A percentile compares a stretch with the other conserved stretches of the same genome.
Evolutionary conservation across 2,797 vertebrate genomes (phyloP).

Genomic region (Sebastes variabilis): DNA sequence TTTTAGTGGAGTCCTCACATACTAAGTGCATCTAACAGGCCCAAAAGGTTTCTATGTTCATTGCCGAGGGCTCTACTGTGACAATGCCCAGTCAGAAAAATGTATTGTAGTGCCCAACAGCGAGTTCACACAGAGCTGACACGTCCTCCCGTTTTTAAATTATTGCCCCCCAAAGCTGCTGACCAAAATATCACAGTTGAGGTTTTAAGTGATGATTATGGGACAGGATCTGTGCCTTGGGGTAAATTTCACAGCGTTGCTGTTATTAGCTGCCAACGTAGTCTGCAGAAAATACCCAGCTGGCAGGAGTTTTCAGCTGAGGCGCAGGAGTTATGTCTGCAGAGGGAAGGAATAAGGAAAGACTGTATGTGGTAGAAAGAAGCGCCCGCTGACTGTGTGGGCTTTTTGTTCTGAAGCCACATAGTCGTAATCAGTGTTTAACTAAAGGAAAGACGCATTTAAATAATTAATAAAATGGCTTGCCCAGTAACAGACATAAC

Average conservation of each 20-base stretch:
- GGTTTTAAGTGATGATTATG: slow-evolving; percentile 54
- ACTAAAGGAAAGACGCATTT: background rate
- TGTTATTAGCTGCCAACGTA: slow-evolving; percentile 48
- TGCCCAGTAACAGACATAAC: background rate
- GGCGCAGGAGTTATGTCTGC: slow-evolving; percentile 22
- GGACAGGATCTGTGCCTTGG: slow-evolving; percentile 22
- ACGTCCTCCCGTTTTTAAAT: slow-evolving; percentile 1
- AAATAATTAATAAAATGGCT: background rate
- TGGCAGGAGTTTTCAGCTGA: slow-evolving; percentile 53
- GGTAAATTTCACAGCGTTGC: slow-evolving; percentile 25
- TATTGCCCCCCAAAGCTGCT: slow-evolving; percentile 44
- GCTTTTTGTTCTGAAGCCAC: background rate
- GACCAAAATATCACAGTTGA: slow-evolving; percentile 43
- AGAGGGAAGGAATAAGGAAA: slow-evolving; percentile 14
- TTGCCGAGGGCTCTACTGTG: background rate
- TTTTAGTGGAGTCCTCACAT: background rate
- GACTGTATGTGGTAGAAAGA: background rate
- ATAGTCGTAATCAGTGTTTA: background rate
- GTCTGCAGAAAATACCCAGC: slow-evolving; percentile 35
- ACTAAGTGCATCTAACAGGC: background rate
- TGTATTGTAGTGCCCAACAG: background rate
- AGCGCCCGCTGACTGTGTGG: background rate
- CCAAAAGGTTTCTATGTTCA: background rate
- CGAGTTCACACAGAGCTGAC: background rate
- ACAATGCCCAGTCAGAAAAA: slow-evolving; percentile 7